These are phyloP conservation scores for Mergus octosetaceus DNA, from an alignment of 2,797 vertebrate genomes.

Conservation along the genomic window DNA sequence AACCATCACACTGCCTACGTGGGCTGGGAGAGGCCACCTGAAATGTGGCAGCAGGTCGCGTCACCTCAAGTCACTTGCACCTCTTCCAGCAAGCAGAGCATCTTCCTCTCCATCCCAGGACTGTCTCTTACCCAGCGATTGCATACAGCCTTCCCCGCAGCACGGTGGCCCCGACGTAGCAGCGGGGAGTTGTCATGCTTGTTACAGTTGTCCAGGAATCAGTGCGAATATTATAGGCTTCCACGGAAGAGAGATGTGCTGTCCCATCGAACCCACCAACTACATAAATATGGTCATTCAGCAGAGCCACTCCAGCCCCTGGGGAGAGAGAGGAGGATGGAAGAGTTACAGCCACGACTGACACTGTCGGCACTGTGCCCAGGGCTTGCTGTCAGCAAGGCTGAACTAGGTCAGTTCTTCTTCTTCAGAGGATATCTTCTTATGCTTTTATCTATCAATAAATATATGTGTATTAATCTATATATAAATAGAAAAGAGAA, in stretches of 20 bases:
- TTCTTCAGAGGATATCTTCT: neutral
- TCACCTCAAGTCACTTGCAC: fast-evolving
- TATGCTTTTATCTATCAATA: neutral
- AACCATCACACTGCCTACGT: neutral
- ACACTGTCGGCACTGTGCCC: fast-evolving
- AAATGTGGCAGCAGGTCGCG: neutral
- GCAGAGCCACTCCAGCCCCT: constrained; percentile 95
- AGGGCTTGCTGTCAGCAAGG: fast-evolving
- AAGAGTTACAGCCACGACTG: fast-evolving
- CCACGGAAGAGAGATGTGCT: constrained; percentile 94
- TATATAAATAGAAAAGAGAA: neutral
- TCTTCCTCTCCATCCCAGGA: neutral
- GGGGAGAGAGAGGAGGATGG: neutral
- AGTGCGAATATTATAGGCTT: constrained; percentile 97
- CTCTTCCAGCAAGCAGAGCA: neutral
- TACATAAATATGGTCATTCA: constrained; percentile 98
- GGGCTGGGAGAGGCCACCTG: fast-evolving
- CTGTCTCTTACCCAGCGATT: constrained; percentile 89
- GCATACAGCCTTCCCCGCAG: constrained; percentile 96
- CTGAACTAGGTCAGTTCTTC: neutral
- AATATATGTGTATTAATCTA: neutral
- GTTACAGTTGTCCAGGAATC: constrained; percentile 97
- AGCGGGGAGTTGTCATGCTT: constrained; percentile 96
- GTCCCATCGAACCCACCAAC: constrained; percentile 97
- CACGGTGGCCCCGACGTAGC: constrained; percentile 96